Percentiles rank a stretch among this genome's conserved stretches.
Conservation (phyloP, 2,113 vertebrate genomes). For the Cyprinus carpio region DNA sequence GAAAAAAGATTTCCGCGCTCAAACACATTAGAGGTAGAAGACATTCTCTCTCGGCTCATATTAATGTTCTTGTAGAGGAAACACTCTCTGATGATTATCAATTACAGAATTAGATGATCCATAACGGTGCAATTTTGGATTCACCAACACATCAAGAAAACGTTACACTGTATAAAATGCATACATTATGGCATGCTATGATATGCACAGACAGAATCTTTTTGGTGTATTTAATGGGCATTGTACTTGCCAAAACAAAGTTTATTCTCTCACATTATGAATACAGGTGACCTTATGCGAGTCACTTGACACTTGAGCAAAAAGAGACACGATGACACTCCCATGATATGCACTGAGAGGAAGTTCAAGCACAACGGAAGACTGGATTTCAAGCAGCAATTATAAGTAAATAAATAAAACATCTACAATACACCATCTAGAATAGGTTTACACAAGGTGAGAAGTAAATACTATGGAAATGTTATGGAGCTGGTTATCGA, state of each 20-base stretch:
- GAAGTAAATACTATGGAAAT: not conserved
- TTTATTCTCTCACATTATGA: conserved; percentile 7
- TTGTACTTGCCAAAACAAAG: not conserved
- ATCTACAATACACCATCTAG: not conserved
- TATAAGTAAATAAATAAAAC: conserved; percentile 38
- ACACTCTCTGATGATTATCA: not conserved
- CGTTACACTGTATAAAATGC: not conserved
- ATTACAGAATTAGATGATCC: not conserved
- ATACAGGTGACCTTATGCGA: not conserved
- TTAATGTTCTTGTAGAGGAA: not conserved
- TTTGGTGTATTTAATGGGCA: not conserved
- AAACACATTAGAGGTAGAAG: conserved; percentile 34
- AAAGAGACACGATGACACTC: not conserved
- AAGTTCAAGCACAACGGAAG: conserved; percentile 31
- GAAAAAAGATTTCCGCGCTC: not conserved
- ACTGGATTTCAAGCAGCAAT: conserved; percentile 45
- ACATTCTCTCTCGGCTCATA: not conserved
- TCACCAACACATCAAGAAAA: not conserved
- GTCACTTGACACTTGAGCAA: not conserved
- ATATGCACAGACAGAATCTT: not conserved
- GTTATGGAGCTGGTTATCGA: conserved; percentile 2
- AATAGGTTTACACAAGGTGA: not conserved
- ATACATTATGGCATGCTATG: not conserved
- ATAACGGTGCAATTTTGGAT: not conserved
- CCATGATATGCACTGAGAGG: not conserved